phyloP scores from a whole-genome alignment of 1,140 invertebrate species.

The Drosophila novamexicana region DNA sequence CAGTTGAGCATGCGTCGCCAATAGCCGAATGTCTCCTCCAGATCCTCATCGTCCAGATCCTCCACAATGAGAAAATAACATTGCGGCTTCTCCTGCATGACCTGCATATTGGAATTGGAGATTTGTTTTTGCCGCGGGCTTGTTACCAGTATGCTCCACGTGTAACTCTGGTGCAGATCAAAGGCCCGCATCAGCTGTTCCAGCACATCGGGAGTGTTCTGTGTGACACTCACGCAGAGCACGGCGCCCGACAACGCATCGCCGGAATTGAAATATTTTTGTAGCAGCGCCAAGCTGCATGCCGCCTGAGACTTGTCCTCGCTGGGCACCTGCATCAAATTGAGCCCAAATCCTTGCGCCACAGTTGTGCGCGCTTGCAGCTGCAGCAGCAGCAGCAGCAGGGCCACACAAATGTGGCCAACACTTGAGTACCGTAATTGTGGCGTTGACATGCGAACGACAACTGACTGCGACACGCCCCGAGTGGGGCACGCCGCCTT shows the following conservation, averaged over 20 bases:
- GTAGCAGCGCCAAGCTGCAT: conserved; percentile 65
- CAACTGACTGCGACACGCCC: conserved; percentile 65
- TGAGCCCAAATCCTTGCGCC: conserved; percentile 63
- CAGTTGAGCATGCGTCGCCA: conserved; percentile 76
- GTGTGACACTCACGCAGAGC: conserved; percentile 59
- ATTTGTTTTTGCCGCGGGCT: conserved; percentile 8
- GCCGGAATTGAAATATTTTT: conserved; percentile 71
- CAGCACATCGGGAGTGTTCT: conserved; percentile 43
- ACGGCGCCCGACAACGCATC: conserved; percentile 67
- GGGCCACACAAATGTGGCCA: conserved; percentile 9
- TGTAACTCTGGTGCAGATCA: conserved; percentile 27
- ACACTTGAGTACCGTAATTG: conserved; percentile 20
- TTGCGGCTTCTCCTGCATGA: conserved; percentile 72
- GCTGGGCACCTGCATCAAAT: conserved; percentile 58
- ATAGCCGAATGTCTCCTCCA: conserved; percentile 61
- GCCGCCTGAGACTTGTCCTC: conserved; percentile 50
- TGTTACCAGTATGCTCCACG: conserved; percentile 63
- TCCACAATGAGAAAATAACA: conserved; percentile 73
- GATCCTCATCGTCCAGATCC: conserved; percentile 71
- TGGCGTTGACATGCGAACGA: conserved; percentile 52
- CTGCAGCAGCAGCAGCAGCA: conserved; percentile 33
- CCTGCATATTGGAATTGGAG: background rate
- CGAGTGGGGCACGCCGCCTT: background rate
- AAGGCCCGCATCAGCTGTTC: conserved; percentile 53
- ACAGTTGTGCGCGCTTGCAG: background rate